Evolutionary conservation across 1,140 invertebrate genomes (phyloP), one percentile per base, ranked within the genome.

Genomic region (Brachionus paranguensis): DNA sequence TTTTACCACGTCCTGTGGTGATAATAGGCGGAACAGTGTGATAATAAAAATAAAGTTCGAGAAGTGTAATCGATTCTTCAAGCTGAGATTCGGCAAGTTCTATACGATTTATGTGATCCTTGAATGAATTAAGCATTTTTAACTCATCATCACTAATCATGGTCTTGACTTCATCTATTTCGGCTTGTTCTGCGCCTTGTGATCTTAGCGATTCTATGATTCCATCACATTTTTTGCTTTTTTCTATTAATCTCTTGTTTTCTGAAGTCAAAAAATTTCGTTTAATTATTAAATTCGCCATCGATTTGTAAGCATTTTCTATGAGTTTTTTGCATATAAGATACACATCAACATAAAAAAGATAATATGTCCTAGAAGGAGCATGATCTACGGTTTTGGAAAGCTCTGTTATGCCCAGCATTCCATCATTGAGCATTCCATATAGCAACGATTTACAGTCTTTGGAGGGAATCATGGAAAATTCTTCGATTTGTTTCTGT

Each of bases 401-500:
- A 1, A 79, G 24, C 20, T 79, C 78, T 10, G 50, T 64, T 8
- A 79, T 79, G 20, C 29, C 41, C 11, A 79, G 47, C 55, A 79
- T 53, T 6, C 78, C 78, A n/a, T 79, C 78, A 27, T 79, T 79
- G 12, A 79, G 33, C 78, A 79, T 79, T 12, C 50, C 78, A 8
- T 79, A 79, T 64, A 79, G 27, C 6, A 79, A 53, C 6, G 78
- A 33, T 43, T 79, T 79, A 43, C 78, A 79, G 14, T 79, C 78
- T 29, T 79, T 79, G 17, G 78, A 17, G 11, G 78, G 78, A 41
- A 79, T 79, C 78, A 79, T 79, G 20, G 78, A 79, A 79, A 79
- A 79, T 33, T 79, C 78, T 29, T 79, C 78, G n/a, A 79, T 79
- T 64, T 79, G 78, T 64, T 79, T 79, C 41, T 79, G 78, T 37